phyloP scores from a whole-genome alignment of 2,888 invertebrate species.

The Lasioglossum malachurum region DNA sequence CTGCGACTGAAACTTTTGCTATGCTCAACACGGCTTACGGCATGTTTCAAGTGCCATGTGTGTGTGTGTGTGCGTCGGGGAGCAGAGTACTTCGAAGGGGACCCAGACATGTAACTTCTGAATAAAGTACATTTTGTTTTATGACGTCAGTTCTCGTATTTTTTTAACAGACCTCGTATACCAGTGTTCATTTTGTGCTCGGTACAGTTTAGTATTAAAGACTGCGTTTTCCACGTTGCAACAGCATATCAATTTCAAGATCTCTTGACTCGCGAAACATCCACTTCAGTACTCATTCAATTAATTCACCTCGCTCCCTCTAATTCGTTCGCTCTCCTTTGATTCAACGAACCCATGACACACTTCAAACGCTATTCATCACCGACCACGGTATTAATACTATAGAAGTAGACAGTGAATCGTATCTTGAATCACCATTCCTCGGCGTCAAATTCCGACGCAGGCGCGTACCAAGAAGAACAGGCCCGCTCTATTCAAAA shows the following conservation, averaged over 20 bases:
- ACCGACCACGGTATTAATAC: background rate
- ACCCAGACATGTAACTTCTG: too few relatives aligned
- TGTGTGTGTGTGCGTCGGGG: too few relatives aligned
- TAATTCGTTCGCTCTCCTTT: background rate
- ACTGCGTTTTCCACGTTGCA: background rate
- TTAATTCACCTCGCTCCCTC: background rate
- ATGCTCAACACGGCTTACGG: too few relatives aligned
- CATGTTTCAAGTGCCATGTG: too few relatives aligned
- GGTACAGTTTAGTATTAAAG: background rate
- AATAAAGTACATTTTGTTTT: too few relatives aligned
- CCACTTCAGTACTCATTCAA: background rate
- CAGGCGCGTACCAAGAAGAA: background rate
- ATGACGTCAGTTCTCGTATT: too few relatives aligned
- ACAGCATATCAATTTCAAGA: background rate
- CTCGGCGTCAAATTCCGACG: background rate
- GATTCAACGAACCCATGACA: background rate
- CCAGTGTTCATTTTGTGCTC: too few relatives aligned
- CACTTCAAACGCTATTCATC: slow-evolving; percentile 1
- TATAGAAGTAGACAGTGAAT: background rate
- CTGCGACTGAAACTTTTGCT: too few relatives aligned
- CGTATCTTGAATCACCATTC: background rate
- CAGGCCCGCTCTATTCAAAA: slow-evolving; percentile 6
- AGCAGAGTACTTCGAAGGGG: too few relatives aligned
- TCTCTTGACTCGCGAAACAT: background rate
- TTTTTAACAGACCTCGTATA: too few relatives aligned